Evolutionary conservation across 2,113 vertebrate genomes (phyloP).

Genomic region (Willisornis vidua): DNA sequence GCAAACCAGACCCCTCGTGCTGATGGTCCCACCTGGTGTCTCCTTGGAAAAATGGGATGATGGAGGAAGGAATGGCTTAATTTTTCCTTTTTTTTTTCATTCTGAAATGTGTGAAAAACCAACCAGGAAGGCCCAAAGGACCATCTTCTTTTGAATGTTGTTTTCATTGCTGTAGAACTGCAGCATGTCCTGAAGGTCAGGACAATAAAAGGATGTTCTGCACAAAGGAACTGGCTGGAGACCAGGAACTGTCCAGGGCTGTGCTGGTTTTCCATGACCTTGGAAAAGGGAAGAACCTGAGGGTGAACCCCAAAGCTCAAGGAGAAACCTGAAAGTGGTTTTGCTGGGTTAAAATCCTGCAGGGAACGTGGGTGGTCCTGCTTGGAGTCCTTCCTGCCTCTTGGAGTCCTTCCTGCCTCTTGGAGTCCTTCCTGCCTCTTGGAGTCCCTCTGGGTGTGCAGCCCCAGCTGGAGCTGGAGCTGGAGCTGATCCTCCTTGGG

Average conservation of each 20-base stretch:
- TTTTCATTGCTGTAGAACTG: neutral
- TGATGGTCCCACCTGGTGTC: neutral
- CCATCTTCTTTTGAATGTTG: neutral
- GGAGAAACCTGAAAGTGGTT: neutral
- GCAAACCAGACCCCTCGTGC: neutral
- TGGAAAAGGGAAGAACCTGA: neutral
- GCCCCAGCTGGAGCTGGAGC: neutral
- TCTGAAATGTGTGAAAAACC: neutral
- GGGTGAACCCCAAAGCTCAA: neutral
- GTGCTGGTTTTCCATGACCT: neutral
- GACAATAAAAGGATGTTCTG: neutral
- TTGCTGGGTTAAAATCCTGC: neutral
- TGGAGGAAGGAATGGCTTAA: neutral
- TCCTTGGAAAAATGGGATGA: neutral
- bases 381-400: neutral
- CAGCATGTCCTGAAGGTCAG: neutral
- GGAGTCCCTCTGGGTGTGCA: too few relatives aligned
- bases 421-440: too few relatives aligned
- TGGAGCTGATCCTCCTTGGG: too few relatives aligned
- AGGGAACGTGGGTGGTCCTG: neutral
- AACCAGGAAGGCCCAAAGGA: neutral
- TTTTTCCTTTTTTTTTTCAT: too few relatives aligned
- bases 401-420: too few relatives aligned
- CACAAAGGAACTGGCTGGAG: neutral
- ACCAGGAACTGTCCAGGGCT: neutral